Evolutionary conservation across 2,888 invertebrate species (phyloP).

Genomic region (Drosophila parthenogenetica): DNA sequence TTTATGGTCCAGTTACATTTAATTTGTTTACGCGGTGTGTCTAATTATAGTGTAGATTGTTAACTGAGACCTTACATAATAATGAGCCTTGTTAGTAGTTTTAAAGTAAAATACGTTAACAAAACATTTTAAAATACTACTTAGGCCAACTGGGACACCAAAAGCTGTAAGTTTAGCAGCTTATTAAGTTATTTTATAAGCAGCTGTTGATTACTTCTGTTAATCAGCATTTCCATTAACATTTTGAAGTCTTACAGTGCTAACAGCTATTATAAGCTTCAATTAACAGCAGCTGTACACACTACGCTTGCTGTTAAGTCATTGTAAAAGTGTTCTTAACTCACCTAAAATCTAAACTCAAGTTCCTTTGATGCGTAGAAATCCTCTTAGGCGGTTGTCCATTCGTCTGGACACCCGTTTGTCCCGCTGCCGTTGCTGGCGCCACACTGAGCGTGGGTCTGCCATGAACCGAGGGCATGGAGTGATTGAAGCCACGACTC

Average conservation of each 20-base stretch:
- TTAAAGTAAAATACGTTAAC: too few relatives aligned
- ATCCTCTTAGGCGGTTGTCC: constrained; percentile 81
- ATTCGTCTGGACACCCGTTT: constrained; percentile 32
- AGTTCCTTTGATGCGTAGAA: constrained; percentile 92
- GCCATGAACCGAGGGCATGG: constrained; percentile 85
- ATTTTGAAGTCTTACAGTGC: neutral
- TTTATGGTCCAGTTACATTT: neutral
- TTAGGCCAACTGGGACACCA: too few relatives aligned
- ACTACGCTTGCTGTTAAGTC: neutral
- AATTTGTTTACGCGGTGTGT: neutral
- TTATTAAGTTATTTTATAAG: too few relatives aligned
- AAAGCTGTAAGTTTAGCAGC: neutral
- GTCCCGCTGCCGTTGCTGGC: constrained; percentile 34
- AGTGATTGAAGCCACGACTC: constrained; percentile 84
- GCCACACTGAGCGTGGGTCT: constrained; percentile 81
- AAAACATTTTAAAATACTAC: too few relatives aligned
- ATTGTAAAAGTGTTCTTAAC: constrained; percentile 37
- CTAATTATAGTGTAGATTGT: neutral
- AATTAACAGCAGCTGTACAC: neutral
- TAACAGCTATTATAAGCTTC: neutral
- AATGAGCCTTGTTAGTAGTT: too few relatives aligned
- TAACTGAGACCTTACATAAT: neutral
- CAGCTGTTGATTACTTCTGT: neutral
- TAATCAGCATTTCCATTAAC: neutral
- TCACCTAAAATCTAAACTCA: constrained; percentile 95